A percentile compares a stretch with the other conserved stretches of the same genome.
phyloP scores from a whole-genome alignment of 2,888 invertebrate genomes.

The Chymomyza procnemis region DNA sequence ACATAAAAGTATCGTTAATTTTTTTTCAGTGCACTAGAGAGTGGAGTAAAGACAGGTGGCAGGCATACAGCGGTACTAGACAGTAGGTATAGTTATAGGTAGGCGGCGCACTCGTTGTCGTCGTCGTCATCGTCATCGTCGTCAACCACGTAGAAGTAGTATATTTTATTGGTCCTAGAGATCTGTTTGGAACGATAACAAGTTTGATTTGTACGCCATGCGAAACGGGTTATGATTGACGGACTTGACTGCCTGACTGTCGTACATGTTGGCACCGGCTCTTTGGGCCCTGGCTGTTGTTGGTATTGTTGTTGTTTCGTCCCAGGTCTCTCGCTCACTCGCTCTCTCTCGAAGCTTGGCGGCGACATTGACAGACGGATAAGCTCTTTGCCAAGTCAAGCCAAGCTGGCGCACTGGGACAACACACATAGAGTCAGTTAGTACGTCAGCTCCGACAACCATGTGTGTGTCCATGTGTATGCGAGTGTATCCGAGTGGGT shows the following conservation, averaged over 20 bases:
- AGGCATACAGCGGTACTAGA: not conserved
- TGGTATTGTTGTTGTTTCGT: not conserved
- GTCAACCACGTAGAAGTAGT: constrained; percentile 28
- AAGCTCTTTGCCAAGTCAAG: constrained; percentile 32
- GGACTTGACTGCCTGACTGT: constrained; percentile 67
- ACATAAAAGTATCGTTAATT: not conserved
- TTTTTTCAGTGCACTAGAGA: not conserved
- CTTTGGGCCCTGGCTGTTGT: not conserved
- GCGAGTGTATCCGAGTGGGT: not conserved
- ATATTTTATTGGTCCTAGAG: constrained; percentile 66
- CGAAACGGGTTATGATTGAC: constrained; percentile 71
- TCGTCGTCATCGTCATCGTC: not conserved
- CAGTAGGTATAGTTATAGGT: not conserved
- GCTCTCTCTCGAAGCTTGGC: not conserved
- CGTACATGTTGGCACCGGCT: constrained; percentile 19
- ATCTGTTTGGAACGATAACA: constrained; percentile 66
- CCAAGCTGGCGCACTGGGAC: constrained; percentile 7
- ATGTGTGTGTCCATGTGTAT: not conserved
- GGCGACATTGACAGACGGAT: constrained; percentile 45
- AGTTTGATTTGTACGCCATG: constrained; percentile 67
- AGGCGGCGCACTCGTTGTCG: constrained; percentile 32
- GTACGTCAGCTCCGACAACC: not conserved
- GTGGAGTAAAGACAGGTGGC: constrained; percentile 2
- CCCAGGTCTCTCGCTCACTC: not conserved
- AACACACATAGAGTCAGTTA: not conserved